phyloP scores from a whole-genome alignment of 2,113 vertebrate species.

The Brachionichthys hirsutus region DNA sequence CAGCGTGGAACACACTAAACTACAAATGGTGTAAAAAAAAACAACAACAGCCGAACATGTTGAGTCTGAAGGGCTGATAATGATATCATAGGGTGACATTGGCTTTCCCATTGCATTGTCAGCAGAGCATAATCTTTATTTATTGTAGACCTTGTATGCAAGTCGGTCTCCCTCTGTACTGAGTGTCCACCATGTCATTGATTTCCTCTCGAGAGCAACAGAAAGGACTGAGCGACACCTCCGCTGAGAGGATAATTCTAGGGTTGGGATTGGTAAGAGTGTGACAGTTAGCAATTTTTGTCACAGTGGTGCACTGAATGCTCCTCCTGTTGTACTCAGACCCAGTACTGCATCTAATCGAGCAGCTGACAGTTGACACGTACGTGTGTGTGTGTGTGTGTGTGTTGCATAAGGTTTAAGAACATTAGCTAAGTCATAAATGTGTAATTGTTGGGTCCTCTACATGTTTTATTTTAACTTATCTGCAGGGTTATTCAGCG shows the following conservation, averaged over 20 bases:
- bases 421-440: too few relatives aligned
- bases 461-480: too few relatives aligned
- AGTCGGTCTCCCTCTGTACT: slow-evolving; percentile 29
- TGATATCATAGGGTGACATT: slow-evolving; percentile 3
- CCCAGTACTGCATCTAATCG: slow-evolving; percentile 53
- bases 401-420: too few relatives aligned
- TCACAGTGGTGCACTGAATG: slow-evolving; percentile 52
- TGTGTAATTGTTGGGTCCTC: too few relatives aligned
- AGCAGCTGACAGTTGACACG: slow-evolving; percentile 30
- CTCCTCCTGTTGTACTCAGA: slow-evolving; percentile 45
- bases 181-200: slow-evolving; percentile 46
- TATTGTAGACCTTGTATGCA: slow-evolving; percentile 28
- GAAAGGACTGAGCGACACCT: slow-evolving; percentile 48
- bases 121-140: slow-evolving; percentile 17
- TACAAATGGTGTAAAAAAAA: neutral
- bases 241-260: slow-evolving; percentile 71
- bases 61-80: neutral
- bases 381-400: slow-evolving; percentile 5
- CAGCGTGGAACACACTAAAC: neutral
- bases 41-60: neutral
- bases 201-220: slow-evolving; percentile 49
- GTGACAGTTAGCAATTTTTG: slow-evolving; percentile 61
- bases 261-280: slow-evolving; percentile 64
- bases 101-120: slow-evolving; percentile 12
- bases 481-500: too few relatives aligned